Conservation (phyloP, 2,797 vertebrate genomes). For the Sebastes umbrosus region DNA sequence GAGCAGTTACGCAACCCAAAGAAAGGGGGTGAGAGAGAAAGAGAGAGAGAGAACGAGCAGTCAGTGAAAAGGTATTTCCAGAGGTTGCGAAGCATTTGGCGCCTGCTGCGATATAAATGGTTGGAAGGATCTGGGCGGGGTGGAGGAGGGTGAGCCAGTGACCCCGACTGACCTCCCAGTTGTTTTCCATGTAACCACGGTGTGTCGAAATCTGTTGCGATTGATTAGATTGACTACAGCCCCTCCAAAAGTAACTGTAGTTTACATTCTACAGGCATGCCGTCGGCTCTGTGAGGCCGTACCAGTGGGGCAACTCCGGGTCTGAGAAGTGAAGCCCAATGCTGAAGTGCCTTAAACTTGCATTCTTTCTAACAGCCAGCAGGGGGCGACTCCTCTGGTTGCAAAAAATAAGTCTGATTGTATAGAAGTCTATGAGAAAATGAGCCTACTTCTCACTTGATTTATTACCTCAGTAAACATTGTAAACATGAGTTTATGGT, state of each 20-base stretch:
- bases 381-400: too few species aligned
- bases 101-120: slow-evolving; percentile 7
- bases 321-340: too few species aligned
- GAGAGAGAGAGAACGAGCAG: slow-evolving; percentile 30
- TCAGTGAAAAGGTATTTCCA: slow-evolving; percentile 59
- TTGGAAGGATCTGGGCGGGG: slow-evolving; percentile 34
- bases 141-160: slow-evolving; percentile 11
- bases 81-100: slow-evolving; percentile 57
- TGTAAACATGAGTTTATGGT: too few species aligned
- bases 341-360: too few species aligned
- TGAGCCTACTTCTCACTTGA: too few species aligned
- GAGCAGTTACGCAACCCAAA: slow-evolving; percentile 68
- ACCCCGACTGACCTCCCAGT: slow-evolving; percentile 34
- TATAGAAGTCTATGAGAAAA: too few species aligned
- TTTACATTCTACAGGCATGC: background rate
- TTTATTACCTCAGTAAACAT: too few species aligned
- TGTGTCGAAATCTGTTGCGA: slow-evolving; percentile 40
- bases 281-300: too few species aligned
- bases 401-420: too few species aligned
- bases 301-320: too few species aligned
- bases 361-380: too few species aligned
- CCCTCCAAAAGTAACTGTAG: background rate
- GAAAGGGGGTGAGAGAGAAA: slow-evolving; percentile 37
- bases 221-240: background rate
- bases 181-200: slow-evolving; percentile 34